A percentile compares a stretch with the other conserved stretches of the same genome.
Evolutionary conservation across 2,113 vertebrate genomes (phyloP).

Genomic region (Cyrtonyx montezumae): DNA sequence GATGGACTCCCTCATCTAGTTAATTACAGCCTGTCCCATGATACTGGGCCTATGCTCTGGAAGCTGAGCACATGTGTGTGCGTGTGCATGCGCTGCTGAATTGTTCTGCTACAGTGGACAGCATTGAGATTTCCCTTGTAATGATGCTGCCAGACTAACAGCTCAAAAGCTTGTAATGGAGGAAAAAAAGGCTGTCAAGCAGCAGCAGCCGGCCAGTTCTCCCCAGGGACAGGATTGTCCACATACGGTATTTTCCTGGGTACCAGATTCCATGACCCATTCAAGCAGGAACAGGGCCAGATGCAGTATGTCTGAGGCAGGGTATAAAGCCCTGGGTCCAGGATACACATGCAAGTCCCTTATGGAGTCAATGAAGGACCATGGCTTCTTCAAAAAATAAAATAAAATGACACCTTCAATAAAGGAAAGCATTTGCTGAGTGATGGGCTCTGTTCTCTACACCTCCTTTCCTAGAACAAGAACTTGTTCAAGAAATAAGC

Average conservation of each 20-base stretch:
- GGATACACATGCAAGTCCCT: neutral
- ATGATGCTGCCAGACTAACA: constrained; percentile 30
- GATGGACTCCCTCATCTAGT: constrained; percentile 42
- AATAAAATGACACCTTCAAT: neutral
- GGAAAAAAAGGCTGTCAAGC: neutral
- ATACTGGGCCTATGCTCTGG: neutral
- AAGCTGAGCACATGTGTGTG: neutral
- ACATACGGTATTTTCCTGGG: neutral
- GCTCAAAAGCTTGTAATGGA: constrained; percentile 34
- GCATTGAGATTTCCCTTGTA: constrained; percentile 23
- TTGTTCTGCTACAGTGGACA: neutral
- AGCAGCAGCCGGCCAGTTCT: neutral
- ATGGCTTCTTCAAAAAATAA: neutral
- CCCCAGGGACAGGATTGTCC: neutral
- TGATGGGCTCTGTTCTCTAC: neutral
- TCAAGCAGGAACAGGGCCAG: neutral
- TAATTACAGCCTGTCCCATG: constrained; percentile 43
- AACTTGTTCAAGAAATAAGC: neutral
- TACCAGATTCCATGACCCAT: neutral
- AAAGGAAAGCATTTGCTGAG: neutral
- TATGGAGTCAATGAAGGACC: neutral
- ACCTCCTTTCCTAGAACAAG: neutral
- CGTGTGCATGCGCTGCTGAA: neutral
- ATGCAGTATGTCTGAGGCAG: neutral
- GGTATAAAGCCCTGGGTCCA: neutral